Percentiles rank a stretch among this genome's conserved stretches.
phyloP scores from a whole-genome alignment of 2,113 vertebrate genomes.

The Onychorhynchus coronatus region DNA sequence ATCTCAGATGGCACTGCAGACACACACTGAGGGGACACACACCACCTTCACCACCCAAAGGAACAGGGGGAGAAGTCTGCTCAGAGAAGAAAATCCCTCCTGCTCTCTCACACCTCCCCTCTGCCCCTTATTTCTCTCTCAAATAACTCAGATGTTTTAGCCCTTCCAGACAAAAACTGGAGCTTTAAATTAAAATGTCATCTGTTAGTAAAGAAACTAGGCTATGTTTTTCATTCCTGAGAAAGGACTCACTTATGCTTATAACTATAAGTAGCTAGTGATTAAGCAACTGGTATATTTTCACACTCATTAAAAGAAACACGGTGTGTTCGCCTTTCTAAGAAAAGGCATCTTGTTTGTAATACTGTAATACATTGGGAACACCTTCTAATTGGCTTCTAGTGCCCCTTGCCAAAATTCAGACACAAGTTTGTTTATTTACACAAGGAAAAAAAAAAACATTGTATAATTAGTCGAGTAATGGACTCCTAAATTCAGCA shows the following conservation, averaged over 20 bases:
- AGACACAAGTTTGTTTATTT: conserved; percentile 82
- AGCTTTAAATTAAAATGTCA: conserved; percentile 67
- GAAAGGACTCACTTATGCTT: conserved; percentile 66
- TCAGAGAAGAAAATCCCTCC: background rate
- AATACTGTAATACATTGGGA: conserved; percentile 80
- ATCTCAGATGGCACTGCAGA: background rate
- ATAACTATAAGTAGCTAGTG: conserved; percentile 68
- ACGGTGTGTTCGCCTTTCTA: conserved; percentile 76
- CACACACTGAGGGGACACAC: background rate
- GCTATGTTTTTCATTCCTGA: conserved; percentile 61
- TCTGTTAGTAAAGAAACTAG: conserved; percentile 54
- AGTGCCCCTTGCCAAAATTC: conserved; percentile 78
- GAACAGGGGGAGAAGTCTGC: background rate
- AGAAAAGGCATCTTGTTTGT: conserved; percentile 84
- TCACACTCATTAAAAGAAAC: conserved; percentile 81
- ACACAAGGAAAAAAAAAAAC: conserved; percentile 78
- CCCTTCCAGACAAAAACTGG: conserved; percentile 42
- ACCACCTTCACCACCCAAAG: background rate
- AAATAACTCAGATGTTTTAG: conserved; percentile 39
- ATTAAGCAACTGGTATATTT: conserved; percentile 81
- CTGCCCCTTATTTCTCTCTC: background rate
- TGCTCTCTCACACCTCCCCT: background rate
- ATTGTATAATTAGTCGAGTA: conserved; percentile 79
- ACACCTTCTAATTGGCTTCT: conserved; percentile 82
- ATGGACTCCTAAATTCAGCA: conserved; percentile 81